Evolutionary conservation across 1,140 invertebrate genomes (phyloP).

Genomic region (Holotrichia oblita): DNA sequence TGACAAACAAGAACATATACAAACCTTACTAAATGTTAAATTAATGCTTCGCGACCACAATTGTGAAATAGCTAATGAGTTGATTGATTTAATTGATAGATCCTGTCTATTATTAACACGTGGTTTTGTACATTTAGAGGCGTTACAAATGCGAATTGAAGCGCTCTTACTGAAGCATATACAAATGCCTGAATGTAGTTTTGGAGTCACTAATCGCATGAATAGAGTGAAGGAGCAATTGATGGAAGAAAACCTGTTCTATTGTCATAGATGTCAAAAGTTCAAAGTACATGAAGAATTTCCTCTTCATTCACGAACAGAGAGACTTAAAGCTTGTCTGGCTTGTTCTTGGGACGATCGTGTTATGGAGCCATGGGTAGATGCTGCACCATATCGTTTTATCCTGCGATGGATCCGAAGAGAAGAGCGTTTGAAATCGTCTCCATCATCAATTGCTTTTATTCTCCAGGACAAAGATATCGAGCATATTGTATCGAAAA

Average conservation of each 20-base stretch:
- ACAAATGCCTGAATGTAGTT: constrained; percentile 65
- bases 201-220: constrained; percentile 63
- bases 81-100: constrained; percentile 68
- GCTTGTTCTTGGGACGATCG: constrained; percentile 65
- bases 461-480: constrained; percentile 71
- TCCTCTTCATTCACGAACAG: constrained; percentile 60
- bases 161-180: constrained; percentile 65
- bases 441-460: constrained; percentile 68
- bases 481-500: constrained; percentile 70
- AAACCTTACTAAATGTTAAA: constrained; percentile 68
- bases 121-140: constrained; percentile 65
- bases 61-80: constrained; percentile 65
- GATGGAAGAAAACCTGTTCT: constrained; percentile 64
- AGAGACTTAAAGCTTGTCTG: constrained; percentile 62
- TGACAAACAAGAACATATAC: constrained; percentile 65
- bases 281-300: constrained; percentile 65
- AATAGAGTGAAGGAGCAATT: constrained; percentile 62
- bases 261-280: constrained; percentile 65
- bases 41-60: constrained; percentile 65
- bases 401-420: constrained; percentile 69
- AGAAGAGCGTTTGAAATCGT: constrained; percentile 66
- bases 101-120: constrained; percentile 68
- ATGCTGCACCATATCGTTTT: constrained; percentile 70
- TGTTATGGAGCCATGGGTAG: constrained; percentile 64
- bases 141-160: constrained; percentile 68